phyloP scores from a whole-genome alignment of 1,140 invertebrate species.

The Trichonephila clavata region DNA sequence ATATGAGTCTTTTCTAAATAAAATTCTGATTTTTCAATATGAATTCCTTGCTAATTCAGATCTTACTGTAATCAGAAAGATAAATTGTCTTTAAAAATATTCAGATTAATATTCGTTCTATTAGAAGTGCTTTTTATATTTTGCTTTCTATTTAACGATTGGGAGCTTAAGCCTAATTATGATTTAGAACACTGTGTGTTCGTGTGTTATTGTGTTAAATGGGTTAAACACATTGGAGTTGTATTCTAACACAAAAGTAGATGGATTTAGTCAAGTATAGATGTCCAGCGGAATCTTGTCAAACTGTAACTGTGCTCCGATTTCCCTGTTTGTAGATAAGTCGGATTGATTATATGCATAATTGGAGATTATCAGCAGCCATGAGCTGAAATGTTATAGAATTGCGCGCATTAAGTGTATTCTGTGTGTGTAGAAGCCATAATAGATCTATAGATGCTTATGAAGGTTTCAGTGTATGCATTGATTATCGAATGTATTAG shows the following conservation, averaged over 20 bases:
- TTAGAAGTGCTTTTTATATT: no score
- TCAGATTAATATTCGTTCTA: no score
- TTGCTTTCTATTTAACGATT: no score
- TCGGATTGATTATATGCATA: not conserved
- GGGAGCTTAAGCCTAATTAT: no score
- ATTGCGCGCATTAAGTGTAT: not conserved
- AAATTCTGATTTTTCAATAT: no score
- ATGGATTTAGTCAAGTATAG: not conserved
- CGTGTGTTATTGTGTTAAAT: no score
- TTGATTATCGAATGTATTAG: no score
- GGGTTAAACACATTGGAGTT: not conserved
- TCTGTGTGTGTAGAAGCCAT: not conserved
- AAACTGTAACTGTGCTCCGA: not conserved
- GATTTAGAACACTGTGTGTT: no score
- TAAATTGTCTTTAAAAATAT: no score
- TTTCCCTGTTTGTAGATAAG: not conserved
- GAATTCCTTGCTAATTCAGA: no score
- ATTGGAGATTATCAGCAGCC: not conserved
- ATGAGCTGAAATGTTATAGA: not conserved
- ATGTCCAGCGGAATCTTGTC: not conserved
- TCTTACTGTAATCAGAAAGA: no score
- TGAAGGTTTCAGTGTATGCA: not conserved
- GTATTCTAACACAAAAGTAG: not conserved
- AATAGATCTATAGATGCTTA: not conserved
- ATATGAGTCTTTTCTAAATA: no score